A percentile compares a stretch with the other conserved stretches of the same genome.
Conservation (phyloP, 1,140 invertebrate genomes). For the Anastrepha ludens region DNA sequence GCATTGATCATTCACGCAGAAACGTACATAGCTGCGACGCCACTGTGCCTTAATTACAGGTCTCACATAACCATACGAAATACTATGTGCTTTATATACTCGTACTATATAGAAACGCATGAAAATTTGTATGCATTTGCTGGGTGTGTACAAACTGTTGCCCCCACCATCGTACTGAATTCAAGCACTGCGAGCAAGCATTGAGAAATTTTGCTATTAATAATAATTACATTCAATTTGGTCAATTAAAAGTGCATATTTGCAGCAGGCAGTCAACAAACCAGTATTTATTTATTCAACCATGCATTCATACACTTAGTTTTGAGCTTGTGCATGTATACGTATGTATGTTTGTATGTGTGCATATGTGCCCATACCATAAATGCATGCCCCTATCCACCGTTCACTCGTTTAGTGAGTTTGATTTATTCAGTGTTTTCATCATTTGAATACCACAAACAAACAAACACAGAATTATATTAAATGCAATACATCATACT, state of each 20-base stretch:
- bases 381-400: background rate
- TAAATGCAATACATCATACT: conserved; percentile 8
- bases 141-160: conserved; percentile 39
- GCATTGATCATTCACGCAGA: conserved; percentile 24
- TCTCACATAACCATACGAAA: conserved; percentile 28
- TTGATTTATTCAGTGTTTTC: conserved; percentile 46
- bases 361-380: background rate
- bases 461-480: background rate
- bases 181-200: background rate
- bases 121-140: conserved; percentile 8
- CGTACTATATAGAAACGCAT: background rate
- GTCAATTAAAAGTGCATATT: conserved; percentile 58
- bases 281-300: conserved; percentile 48
- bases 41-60: conserved; percentile 41
- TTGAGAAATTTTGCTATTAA: conserved; percentile 55
- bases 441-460: conserved; percentile 36
- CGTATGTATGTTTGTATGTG: background rate
- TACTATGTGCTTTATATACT: background rate
- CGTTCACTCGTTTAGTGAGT: background rate
- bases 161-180: background rate
- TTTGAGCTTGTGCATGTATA: background rate
- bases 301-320: background rate
- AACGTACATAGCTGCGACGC: background rate
- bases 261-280: conserved; percentile 38
- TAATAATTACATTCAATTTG: conserved; percentile 58